phyloP scores from a whole-genome alignment of 2,113 vertebrate genomes.

The Chaetops frenatus region DNA sequence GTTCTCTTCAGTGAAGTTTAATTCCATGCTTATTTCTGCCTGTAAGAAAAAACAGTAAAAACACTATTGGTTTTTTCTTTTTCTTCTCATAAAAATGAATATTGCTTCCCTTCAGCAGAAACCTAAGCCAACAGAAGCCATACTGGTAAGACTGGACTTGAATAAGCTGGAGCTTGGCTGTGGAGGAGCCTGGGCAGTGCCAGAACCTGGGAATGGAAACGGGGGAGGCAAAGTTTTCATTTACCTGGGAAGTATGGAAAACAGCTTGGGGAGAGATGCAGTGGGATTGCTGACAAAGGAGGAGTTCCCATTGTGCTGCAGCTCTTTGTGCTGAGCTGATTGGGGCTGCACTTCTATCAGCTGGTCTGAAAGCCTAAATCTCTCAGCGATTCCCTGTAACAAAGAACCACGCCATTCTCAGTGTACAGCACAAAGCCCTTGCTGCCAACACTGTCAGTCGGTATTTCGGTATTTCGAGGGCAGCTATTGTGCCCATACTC shows the following conservation, averaged over 20 bases:
- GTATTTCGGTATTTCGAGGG: background rate
- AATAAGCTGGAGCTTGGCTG: background rate
- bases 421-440: background rate
- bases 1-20: background rate
- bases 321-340: background rate
- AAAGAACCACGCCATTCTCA: background rate
- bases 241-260: background rate
- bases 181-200: background rate
- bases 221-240: background rate
- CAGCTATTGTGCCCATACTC: background rate
- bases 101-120: background rate
- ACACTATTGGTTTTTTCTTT: background rate
- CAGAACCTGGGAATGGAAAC: background rate
- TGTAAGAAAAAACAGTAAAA: background rate
- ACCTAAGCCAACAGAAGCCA: background rate
- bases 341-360: background rate
- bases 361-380: background rate
- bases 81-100: background rate
- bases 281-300: background rate
- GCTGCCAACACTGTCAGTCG: background rate
- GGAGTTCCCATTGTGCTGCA: background rate
- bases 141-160: background rate
- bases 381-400: background rate
- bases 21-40: background rate
- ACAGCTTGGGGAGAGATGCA: background rate